Conservation (phyloP, 2,113 vertebrate genomes). For the Machaerirhynchus nigripectus region DNA sequence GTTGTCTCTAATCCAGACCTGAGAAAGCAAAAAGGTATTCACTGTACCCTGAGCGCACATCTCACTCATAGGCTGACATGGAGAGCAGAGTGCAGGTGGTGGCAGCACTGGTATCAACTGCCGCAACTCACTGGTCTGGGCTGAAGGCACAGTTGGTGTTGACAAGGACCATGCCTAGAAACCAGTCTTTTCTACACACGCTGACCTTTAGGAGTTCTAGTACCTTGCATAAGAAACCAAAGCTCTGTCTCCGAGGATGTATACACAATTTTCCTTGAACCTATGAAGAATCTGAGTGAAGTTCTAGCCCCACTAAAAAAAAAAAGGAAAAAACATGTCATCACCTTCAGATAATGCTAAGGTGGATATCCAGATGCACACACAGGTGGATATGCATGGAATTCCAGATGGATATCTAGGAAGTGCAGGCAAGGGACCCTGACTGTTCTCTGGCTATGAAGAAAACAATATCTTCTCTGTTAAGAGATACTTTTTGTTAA, state of each 20-base stretch:
- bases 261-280: not conserved
- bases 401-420: not conserved
- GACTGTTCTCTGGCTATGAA: not conserved
- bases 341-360: not conserved
- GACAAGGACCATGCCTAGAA: rapidly evolving
- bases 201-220: not conserved
- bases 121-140: rapidly evolving
- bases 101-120: not conserved
- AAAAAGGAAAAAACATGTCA: not conserved
- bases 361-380: not conserved
- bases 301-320: not conserved
- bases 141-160: not conserved
- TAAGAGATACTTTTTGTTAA: not conserved
- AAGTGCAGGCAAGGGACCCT: not conserved
- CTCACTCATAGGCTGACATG: not conserved
- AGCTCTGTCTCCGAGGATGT: not conserved
- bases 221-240: not conserved
- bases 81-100: rapidly evolving
- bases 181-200: not conserved
- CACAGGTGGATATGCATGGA: not conserved
- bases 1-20: not conserved
- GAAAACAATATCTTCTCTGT: not conserved
- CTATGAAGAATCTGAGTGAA: not conserved
- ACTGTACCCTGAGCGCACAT: too few relatives aligned
- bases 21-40: not conserved